Evolutionary conservation across 2,797 vertebrate species (phyloP).

Genomic region (Margarornis squamiger): DNA sequence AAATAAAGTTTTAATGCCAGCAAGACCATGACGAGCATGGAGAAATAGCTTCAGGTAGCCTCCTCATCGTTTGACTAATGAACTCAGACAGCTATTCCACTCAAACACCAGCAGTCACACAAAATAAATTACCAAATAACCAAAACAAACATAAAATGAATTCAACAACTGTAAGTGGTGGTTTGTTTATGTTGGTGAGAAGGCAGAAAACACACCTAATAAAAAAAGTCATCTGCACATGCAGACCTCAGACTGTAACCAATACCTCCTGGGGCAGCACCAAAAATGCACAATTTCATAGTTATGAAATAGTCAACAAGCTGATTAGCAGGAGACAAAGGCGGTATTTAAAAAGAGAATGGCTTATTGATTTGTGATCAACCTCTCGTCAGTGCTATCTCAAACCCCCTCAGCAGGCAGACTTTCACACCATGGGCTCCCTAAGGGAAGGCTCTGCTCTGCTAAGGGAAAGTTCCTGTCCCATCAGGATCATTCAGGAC

Average conservation of each 20-base stretch:
- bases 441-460: not conserved
- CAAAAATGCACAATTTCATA: not conserved
- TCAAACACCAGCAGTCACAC: conserved; percentile 15
- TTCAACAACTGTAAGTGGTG: not conserved
- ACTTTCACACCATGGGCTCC: not conserved
- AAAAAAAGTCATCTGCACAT: not conserved
- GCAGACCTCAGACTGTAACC: not conserved
- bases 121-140: conserved; percentile 20
- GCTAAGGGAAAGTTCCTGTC: not conserved
- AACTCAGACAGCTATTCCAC: not conserved
- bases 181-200: not conserved
- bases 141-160: not conserved
- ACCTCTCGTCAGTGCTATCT: not conserved
- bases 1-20: conserved; percentile 6
- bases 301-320: not conserved
- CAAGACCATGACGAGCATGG: not conserved
- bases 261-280: not conserved
- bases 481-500: not conserved
- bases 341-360: not conserved
- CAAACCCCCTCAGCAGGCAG: not conserved
- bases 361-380: not conserved
- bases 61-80: not conserved
- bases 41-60: not conserved
- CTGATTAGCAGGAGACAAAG: not conserved
- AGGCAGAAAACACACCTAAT: not conserved